These are phyloP conservation scores for Pteropus alecto DNA, from an alignment of 2,113 vertebrate species.

Conservation along the genomic window DNA sequence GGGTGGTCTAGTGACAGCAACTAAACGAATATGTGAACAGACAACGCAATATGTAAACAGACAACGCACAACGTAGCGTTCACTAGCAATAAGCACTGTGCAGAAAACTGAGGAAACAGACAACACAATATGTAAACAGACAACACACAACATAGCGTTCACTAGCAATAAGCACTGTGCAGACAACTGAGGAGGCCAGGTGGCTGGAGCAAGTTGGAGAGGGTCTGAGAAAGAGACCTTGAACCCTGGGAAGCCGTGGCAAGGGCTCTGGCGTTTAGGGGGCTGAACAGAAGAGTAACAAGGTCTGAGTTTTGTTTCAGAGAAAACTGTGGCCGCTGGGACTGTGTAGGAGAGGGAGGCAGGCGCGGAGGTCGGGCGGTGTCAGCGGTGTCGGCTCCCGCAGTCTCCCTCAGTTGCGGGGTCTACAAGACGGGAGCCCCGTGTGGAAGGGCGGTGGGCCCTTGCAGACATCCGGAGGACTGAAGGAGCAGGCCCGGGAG, in stretches of 20 bases:
- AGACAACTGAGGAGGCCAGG: not conserved
- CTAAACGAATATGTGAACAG: fast-evolving
- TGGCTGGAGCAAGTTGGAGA: not conserved
- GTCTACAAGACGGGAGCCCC: not conserved
- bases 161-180: not conserved
- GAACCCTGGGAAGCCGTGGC: not conserved
- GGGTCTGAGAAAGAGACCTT: not conserved
- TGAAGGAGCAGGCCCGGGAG: too few species aligned
- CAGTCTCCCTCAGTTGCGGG: not conserved
- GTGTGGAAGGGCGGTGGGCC: not conserved
- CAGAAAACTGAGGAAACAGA: not conserved
- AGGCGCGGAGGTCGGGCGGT: not conserved
- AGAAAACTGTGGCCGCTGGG: not conserved
- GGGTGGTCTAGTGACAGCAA: not conserved
- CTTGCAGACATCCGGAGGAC: not conserved
- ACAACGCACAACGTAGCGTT: fast-evolving
- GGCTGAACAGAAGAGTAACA: not conserved
- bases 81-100: fast-evolving
- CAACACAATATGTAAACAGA: too few species aligned
- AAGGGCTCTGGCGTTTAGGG: not conserved
- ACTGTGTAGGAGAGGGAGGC: not conserved
- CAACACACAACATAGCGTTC: fast-evolving
- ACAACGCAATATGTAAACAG: not conserved
- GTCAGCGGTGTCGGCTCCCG: not conserved
- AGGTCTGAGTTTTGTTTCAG: not conserved